Evolutionary conservation across 30 jellyfish, hydroid and myxozoan species (phyloP), one percentile per base, ranked within the genome.

Genomic region (Rhopilema esculentum): DNA sequence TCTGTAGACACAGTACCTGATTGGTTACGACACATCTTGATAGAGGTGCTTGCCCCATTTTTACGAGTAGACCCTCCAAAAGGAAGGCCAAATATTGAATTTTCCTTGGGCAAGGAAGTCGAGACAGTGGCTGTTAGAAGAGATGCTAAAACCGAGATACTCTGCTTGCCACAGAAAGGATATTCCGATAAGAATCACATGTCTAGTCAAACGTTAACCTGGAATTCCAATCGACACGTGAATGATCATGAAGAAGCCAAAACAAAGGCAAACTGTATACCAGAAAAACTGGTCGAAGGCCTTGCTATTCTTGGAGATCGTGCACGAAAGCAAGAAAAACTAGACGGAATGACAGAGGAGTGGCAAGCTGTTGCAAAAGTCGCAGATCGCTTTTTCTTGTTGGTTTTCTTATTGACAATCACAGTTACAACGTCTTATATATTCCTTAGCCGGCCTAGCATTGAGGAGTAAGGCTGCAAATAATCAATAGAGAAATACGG

Each of bases 341-440:
- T 81, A 1, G 98, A 92, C 22, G 79, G 85, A 26, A 27, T 86
- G 78, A 62, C 94, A 1, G 97, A 92, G 50, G 98, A 92, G 69
- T 92, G 98, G 98, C 97, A 86, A 27, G 97, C 89, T 23, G 94
- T 92, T 30, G 98, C 98, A 1, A 92, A 87, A 82, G 97, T 92
- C 27, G 97, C 97, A 16, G 98, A 92, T 63, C 94, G 98, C 19
- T 75, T 92, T 9, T 92, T 92, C 77, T 76, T 92, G 87, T n/a
- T 88, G 25, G 66, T 92, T 17, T 92, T 92, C 71, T 51, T 92
- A 23, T 22, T 92, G 80, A 82, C 98, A 25, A 92, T 92, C 65
- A 93, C 98, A 1, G 87, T 78, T 0, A 86, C 98, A 63, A 82
- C 98, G 6, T 50, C 89, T 12, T 92, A 70, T 69, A 92, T 92